Base-by-base conservation (phyloP, 2,797 vertebrate genomes). In the Hozukius guyotensis region DNA sequence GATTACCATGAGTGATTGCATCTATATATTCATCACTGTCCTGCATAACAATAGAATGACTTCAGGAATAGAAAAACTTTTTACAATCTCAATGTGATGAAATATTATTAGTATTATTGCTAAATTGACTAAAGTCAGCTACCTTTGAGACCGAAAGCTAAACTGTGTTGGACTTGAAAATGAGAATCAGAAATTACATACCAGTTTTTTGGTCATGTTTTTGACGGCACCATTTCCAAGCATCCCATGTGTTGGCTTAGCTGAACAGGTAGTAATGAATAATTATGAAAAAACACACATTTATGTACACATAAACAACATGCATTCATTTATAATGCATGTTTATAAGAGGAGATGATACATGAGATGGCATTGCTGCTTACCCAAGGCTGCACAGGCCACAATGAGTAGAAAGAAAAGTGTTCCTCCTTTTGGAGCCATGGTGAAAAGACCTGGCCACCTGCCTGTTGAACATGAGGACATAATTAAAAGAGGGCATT, bases 151-250 rank as follows among this genome's bases (percentile, higher is more conserved):
- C 20, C 24, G 18, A 65, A 76, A 61, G 1, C 24, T 32, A n/a
- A 22, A 29, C 16, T 52, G 18, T 32, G 18, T 61, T 60, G 59
- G 59, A 61, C 31, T n/a, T 49, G 4, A 16, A 27, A 18, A 24
- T 70, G 29, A 73, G 8, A 27, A 65, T 65, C 5, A 25, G 10
- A 78, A 29, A 13, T 29, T 2, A 77, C 86, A 34, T 90, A 96
- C 96, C 95, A 95, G 72, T 78, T 77, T 91, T 81, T 80, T 83
- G 85, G 49, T 65, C 34, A 18, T 4, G 24, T 36, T 46, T 46
- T 46, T 46, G 42, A 18, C 1, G 16, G 14, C 42, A 18, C 18
- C 16, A 7, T 46, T 46, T 32, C 13, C 74, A 31, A 61, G 68
- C 20, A 2, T 71, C 25, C 2, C 9, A 24, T 36, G 2, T 32